Base-by-base conservation (phyloP, 2,888 invertebrate species). In the Melanostoma scalare region DNA sequence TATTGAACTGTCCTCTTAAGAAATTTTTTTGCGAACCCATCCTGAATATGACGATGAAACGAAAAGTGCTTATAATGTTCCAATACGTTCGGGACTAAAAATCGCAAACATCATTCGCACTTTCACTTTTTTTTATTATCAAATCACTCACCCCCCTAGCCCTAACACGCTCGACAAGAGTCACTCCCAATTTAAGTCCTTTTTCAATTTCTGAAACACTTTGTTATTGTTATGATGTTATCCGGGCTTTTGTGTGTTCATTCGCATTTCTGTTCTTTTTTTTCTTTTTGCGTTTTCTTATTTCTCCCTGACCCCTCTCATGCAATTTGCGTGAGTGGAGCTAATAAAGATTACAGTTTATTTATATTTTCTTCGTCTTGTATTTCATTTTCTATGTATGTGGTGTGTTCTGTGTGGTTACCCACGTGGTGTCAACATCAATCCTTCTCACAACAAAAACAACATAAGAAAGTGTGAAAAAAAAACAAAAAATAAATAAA, bases 311-410 rank as follows among this genome's bases (percentile, higher is more conserved):
- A 58, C 69, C 82, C 79, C 79, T 60, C 74, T 69, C 80, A 75
- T 85, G 72, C 76, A 80, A 80, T 76, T 73, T 80, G 85, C 85
- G 85, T 85, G 85, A 85, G 85, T 85, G 85, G 75, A 85, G 76
- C 85, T 72, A 85, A 85, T 85, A 85, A 85, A 85, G 85, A 85
- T 85, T 80, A 85, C 85, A 52, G 61, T 84, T 69, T 77, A 77
- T 77, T 81, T 82, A 82, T 78, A 69, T 69, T 74, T 75, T 56
- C 63, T 78, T 73, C 73, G 56, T 67, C 46, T 55, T 71, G 44
- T 65, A 53, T 65, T 60, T 20, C 20, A 50, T 46, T 10, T 56
- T 82, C 10, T 68, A 1, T 60, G 10, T 40, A 40, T 58, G 40
- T 65, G 56, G 6, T 10, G 44, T 69, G 71, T 50, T 65, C 40